Evolutionary conservation across 2,888 invertebrate species (phyloP), one percentile per base, ranked within the genome.

Genomic region (Tridacna crocea): DNA sequence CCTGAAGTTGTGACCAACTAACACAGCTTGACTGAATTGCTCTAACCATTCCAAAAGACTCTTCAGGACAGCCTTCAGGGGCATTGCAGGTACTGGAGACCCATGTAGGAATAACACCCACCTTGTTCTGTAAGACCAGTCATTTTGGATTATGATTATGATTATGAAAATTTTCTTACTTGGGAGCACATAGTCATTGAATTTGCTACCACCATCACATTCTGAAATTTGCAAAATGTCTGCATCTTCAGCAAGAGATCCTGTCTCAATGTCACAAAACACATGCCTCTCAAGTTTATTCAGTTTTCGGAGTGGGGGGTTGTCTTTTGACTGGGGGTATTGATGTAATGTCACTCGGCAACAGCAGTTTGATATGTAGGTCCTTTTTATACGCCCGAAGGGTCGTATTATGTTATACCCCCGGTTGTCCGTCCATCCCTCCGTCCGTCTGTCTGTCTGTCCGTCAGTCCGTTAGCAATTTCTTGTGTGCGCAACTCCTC

Each of bases 261-360:
- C 63, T 22, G 83, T 83, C 63, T 83, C 79, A 27, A 83, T 76
- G 60, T 79, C 79, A 77, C 79, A 79, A 61, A 48, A 79, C 0
- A 79, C 63, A 61, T 70, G 51, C 15, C 47, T 63, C 26, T 46
- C 12, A 24, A 65, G 15, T 15, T 65, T 24, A n/a, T 19, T 22
- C 22, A 65, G 15, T 22, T 15, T 22, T 4, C 36, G 55, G 19
- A 15, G 15, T 55, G 19, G 55, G 55, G 11, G 55, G 55, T 19
- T 55, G 55, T 10, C 68, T 46, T 17, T 27, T 11, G n/a, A 15
- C 17, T 36, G 22, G 24, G 10, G 65, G 22, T 17, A 46, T 55
- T n/a, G 15, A 48, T 13, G 13, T 17, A 19, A 17, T 61, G 15
- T 73, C 73, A 55, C 27, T 47, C 2, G 13, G 55, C 58, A 13